phyloP scores from a whole-genome alignment of 2,113 vertebrate species.

The Nyctereutes procyonoides region DNA sequence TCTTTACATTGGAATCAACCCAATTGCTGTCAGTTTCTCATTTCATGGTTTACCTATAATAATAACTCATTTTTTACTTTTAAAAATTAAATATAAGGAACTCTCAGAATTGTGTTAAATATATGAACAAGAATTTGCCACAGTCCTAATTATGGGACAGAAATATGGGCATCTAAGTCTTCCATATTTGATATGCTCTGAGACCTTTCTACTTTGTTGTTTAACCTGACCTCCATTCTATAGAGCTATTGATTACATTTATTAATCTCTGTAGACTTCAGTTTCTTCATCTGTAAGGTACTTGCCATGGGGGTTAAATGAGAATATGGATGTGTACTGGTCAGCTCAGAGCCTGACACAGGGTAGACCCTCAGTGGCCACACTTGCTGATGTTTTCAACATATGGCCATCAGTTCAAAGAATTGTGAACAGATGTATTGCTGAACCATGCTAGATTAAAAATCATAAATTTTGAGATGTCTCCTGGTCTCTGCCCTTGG shows the following conservation, averaged over 20 bases:
- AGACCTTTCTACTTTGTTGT: slow-evolving; percentile 10
- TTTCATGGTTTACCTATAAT: not conserved
- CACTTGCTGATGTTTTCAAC: not conserved
- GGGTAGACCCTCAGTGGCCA: not conserved
- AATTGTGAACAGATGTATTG: not conserved
- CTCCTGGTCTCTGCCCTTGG: not conserved
- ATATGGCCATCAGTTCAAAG: not conserved
- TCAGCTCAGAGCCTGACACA: not conserved
- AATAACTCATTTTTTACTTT: not conserved
- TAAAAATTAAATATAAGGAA: not conserved
- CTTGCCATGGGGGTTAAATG: not conserved
- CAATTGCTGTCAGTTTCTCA: not conserved
- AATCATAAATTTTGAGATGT: not conserved
- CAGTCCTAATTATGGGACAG: not conserved
- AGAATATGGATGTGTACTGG: not conserved
- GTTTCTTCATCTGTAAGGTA: slow-evolving; percentile 36
- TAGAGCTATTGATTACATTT: not conserved
- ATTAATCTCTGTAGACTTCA: slow-evolving; percentile 10
- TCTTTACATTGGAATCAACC: not conserved
- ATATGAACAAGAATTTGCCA: not conserved
- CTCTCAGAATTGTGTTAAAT: not conserved
- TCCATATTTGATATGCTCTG: not conserved
- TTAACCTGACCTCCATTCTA: not conserved
- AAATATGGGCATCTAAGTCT: not conserved
- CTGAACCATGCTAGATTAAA: not conserved